Percentiles rank a stretch among this genome's conserved stretches.
Evolutionary conservation across 2,113 vertebrate species (phyloP).

Genomic region (Salminus brasiliensis): DNA sequence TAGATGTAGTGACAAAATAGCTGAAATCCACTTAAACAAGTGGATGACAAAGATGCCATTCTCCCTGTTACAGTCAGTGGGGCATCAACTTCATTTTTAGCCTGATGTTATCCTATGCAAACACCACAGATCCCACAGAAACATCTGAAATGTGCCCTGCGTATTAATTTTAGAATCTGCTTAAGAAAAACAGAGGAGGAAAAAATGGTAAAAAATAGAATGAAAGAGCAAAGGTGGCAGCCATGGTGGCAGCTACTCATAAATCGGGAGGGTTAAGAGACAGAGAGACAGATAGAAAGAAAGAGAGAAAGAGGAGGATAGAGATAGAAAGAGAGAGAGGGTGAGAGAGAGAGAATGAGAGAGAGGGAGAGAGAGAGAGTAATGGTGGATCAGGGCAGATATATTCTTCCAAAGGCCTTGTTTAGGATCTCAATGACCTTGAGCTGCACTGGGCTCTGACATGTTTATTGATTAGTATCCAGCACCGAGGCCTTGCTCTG

Average conservation of each 20-base stretch:
- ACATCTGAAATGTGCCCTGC: neutral
- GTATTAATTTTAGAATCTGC: neutral
- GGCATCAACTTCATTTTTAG: too few species aligned
- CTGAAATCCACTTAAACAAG: too few species aligned
- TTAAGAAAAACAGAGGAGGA: neutral
- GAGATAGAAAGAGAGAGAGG: conserved; percentile 26
- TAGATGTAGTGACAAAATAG: too few species aligned
- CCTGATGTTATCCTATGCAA: too few species aligned
- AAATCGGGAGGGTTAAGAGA: conserved; percentile 1
- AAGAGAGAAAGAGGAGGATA: conserved; percentile 28
- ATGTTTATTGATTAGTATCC: conserved; percentile 59
- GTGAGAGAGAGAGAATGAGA: conserved; percentile 24
- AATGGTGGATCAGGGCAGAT: conserved; percentile 48
- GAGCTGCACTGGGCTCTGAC: conserved; percentile 57
- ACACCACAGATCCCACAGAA: too few species aligned
- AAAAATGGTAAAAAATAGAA: neutral
- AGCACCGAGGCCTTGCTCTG: conserved; percentile 33
- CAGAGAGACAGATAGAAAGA: conserved; percentile 5
- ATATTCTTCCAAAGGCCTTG: conserved; percentile 58
- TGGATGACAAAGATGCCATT: too few species aligned
- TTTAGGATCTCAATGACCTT: conserved; percentile 61
- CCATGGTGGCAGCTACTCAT: neutral
- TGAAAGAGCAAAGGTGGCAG: neutral
- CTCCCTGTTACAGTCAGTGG: too few species aligned
- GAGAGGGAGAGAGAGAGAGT: conserved; percentile 39